A percentile compares a stretch with the other conserved stretches of the same genome.
Conservation (phyloP, 2,113 vertebrate species). For the Syngnathus floridae region DNA sequence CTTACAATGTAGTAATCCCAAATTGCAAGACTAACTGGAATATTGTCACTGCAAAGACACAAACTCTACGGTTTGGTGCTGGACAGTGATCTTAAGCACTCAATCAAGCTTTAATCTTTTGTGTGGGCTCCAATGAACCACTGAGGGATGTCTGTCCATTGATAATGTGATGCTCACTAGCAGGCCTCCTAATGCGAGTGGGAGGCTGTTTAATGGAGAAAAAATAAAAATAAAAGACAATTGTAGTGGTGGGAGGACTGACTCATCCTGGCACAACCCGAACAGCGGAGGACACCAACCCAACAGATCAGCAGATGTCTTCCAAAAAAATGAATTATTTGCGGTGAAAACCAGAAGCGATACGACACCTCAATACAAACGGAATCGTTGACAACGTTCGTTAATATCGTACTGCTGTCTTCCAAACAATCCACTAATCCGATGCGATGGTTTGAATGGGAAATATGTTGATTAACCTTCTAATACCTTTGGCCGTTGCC, state of each 20-base stretch:
- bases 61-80: background rate
- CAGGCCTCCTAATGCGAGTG: conserved; percentile 28
- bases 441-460: background rate
- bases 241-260: background rate
- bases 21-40: too few relatives aligned
- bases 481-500: background rate
- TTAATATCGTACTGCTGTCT: conserved; percentile 7
- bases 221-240: conserved; percentile 2
- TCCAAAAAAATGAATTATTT: background rate
- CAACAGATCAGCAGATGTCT: conserved; percentile 1
- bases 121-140: conserved; percentile 36
- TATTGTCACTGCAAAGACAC: background rate
- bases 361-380: background rate
- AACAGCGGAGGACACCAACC: background rate
- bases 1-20: too few relatives aligned
- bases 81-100: conserved; percentile 35
- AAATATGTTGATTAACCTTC: background rate
- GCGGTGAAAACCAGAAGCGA: background rate
- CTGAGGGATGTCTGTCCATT: conserved; percentile 26
- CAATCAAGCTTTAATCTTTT: conserved; percentile 43
- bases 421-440: background rate
- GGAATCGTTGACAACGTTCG: conserved; percentile 9
- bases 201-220: conserved; percentile 18
- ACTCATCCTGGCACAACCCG: conserved; percentile 11
- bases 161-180: conserved; percentile 15